Evolutionary conservation across 2,797 vertebrate species (phyloP).

Genomic region (Anas bahamensis): DNA sequence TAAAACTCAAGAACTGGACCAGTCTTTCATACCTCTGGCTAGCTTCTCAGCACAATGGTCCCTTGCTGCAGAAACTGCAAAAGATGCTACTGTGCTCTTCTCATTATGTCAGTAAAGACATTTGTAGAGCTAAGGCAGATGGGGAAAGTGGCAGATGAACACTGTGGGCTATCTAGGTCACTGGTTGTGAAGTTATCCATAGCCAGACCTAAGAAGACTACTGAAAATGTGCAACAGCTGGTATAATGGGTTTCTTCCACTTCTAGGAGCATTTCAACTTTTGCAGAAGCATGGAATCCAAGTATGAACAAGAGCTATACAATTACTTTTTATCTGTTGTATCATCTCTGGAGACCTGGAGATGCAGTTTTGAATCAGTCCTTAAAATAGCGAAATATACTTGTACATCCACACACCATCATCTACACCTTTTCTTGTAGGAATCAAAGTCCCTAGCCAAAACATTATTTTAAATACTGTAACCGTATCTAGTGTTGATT

Average conservation of each 20-base stretch:
- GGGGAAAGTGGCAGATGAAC: neutral
- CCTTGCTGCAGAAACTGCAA: neutral
- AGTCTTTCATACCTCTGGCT: neutral
- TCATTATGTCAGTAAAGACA: neutral
- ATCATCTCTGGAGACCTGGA: neutral
- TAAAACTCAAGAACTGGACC: neutral
- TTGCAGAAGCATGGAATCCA: rapidly evolving
- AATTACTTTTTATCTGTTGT: neutral
- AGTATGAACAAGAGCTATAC: neutral
- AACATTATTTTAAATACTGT: neutral
- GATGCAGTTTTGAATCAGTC: neutral
- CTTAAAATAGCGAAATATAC: neutral
- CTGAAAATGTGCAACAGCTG: neutral
- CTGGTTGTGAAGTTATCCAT: neutral
- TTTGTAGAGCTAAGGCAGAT: neutral
- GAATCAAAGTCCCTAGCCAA: neutral
- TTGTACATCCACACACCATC: neutral
- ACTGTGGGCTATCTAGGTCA: neutral
- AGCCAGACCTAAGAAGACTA: rapidly evolving
- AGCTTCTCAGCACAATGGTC: neutral
- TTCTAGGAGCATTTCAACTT: neutral
- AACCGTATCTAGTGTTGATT: neutral
- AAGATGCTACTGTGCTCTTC: neutral
- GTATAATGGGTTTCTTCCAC: neutral
- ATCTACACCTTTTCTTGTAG: neutral